Conservation (phyloP, 2,797 vertebrate species). For the Tangara arthus region DNA sequence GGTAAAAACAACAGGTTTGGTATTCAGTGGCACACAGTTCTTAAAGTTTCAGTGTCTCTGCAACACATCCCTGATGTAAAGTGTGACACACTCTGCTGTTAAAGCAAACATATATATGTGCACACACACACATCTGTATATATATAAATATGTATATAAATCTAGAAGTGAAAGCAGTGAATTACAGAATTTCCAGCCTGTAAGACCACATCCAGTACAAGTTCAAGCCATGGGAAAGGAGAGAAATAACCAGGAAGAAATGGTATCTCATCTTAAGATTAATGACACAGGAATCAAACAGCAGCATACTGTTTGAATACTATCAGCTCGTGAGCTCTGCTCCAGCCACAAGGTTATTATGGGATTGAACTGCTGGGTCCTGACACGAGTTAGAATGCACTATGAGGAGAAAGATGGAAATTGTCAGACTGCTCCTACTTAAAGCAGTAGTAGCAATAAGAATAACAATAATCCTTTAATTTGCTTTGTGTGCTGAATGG, state of each 20-base stretch:
- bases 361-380: neutral
- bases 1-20: neutral
- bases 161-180: neutral
- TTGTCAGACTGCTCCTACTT: neutral
- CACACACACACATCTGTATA: accelerated
- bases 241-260: neutral
- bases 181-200: neutral
- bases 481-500: neutral
- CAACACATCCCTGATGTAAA: neutral
- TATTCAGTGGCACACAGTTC: neutral
- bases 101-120: neutral
- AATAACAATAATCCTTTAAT: neutral
- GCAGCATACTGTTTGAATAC: neutral
- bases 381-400: neutral
- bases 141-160: neutral
- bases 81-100: neutral
- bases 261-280: neutral
- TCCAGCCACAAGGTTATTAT: neutral
- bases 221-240: neutral
- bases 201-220: neutral
- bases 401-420: neutral
- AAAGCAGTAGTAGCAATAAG: neutral
- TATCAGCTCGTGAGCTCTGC: neutral
- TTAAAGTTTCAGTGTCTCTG: neutral
- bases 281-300: neutral